Evolutionary conservation across 2,113 vertebrate genomes (phyloP), one percentile per base, ranked within the genome.

Genomic region (Dolichallabes microphthalmus): DNA sequence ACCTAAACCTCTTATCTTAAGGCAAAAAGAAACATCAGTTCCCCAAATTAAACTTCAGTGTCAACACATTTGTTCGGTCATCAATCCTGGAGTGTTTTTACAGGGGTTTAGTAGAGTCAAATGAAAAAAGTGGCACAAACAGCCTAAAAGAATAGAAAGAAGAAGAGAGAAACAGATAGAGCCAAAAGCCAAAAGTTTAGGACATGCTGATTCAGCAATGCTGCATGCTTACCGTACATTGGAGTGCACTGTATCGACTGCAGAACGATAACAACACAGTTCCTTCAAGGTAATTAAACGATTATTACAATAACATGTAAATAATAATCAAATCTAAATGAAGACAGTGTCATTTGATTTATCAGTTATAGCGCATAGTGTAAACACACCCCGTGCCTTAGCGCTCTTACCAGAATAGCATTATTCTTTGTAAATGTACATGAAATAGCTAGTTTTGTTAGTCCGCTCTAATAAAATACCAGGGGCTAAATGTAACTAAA

Each of bases 31-130:
- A 83, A 83, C 87, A 82, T n/a, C 30, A 55, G 63, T 85, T 82
- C 39, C 69, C 84, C 86, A 87, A 86, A 80, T 87, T 61, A 82
- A 87, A 89, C 78, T 80, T 85, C 61, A 77, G 60, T 83, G 75
- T 87, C 80, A 75, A 79, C 86, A 83, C 86, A 55, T 53, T 69
- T 30, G 63, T 32, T 45, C 45, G 22, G 22, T 83, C 39, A 84
- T 83, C 61, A 64, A 79, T 87, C 64, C 53, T 77, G 35, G 50
- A 53, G 15, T 66, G 32, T 83, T 86, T 71, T 71, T 81, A 63
- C 7, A 39, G 12, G 4, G 45, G 27, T 64, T 77, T 76, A 71
- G 68, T 35, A 85, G n/a, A 76, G 63, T 39, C 3, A 13, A 17
- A 84, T 9, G n/a, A 14, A 30, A 74, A 64, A 58, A 15, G 9